phyloP scores from a whole-genome alignment of 2,113 vertebrate genomes.

The Leucosticte australis region DNA sequence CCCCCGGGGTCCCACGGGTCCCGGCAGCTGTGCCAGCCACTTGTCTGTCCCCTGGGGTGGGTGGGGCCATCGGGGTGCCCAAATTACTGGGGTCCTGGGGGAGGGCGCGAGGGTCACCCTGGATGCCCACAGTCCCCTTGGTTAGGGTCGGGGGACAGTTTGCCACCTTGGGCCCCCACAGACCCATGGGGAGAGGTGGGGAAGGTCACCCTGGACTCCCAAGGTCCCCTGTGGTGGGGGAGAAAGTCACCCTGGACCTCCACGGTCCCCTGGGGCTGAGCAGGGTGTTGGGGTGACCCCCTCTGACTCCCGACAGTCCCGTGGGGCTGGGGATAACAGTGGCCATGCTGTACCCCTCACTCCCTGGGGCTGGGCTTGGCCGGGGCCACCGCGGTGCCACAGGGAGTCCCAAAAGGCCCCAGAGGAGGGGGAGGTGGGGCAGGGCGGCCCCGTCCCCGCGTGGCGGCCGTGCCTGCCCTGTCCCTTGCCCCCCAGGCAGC shows the following conservation, averaged over 20 bases:
- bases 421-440: background rate
- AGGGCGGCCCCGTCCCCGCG: background rate
- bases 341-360: accelerated
- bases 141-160: background rate
- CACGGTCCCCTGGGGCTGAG: background rate
- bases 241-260: background rate
- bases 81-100: background rate
- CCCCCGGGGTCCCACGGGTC: background rate
- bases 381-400: background rate
- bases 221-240: background rate
- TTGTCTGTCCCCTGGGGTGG: background rate
- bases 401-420: background rate
- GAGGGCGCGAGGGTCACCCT: background rate
- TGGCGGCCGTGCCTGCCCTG: conserved; percentile 44
- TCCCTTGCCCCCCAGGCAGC: conserved; percentile 58
- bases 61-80: background rate
- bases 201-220: background rate
- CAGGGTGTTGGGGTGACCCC: background rate
- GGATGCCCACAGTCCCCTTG: background rate
- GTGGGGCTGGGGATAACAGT: background rate
- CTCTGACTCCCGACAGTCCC: too few species aligned
- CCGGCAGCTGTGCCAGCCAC: background rate
- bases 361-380: background rate
- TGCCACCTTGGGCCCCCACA: too few species aligned
- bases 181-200: background rate